phyloP scores from a whole-genome alignment of 64 coral and sea anemone genomes.

The Actinia tenebrosa region DNA sequence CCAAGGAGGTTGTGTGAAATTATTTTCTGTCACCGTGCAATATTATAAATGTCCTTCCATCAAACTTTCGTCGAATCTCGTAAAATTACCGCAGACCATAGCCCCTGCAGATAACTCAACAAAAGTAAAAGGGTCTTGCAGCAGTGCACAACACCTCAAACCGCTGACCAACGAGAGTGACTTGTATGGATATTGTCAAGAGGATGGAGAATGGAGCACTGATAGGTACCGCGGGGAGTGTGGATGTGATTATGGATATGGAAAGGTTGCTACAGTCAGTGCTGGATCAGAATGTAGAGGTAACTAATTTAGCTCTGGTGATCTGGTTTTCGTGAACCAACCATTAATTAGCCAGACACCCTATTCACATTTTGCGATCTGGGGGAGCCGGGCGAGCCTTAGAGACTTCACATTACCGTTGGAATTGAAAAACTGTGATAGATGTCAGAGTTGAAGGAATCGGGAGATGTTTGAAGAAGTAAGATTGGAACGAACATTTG shows the following conservation, averaged over 20 bases:
- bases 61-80: neutral
- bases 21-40: neutral
- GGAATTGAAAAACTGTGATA: no score
- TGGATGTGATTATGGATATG: neutral
- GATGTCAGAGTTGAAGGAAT: no score
- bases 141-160: constrained; percentile 17
- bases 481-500: no score
- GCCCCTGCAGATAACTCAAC: neutral
- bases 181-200: constrained; percentile 28
- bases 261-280: neutral
- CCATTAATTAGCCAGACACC: no score
- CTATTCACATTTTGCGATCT: no score
- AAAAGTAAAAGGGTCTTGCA: neutral
- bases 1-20: neutral
- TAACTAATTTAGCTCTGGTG: neutral
- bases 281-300: constrained; percentile 5
- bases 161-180: neutral
- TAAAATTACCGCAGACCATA: neutral
- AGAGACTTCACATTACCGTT: no score
- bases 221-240: neutral
- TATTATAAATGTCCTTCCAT: constrained; percentile 9
- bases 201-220: constrained; percentile 28
- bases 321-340: neutral
- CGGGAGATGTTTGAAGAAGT: no score
- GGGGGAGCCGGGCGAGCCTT: no score